Evolutionary conservation across 2,888 invertebrate species (phyloP).

Genomic region (Onthophagus sagittarius): DNA sequence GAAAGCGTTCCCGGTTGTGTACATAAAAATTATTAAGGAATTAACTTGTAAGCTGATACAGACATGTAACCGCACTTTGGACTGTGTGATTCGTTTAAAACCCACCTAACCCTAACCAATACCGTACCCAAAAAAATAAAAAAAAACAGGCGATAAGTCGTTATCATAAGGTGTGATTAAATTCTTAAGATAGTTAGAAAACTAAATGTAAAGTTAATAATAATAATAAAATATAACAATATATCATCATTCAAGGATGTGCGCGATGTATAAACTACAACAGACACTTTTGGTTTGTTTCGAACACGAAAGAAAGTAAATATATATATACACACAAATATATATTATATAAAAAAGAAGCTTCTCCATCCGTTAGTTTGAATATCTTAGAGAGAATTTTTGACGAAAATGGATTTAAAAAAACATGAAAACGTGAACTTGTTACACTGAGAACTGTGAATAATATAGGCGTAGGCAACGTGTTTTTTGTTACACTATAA

Average conservation of each 20-base stretch:
- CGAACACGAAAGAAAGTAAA: not conserved
- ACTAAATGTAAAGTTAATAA: conserved; percentile 41
- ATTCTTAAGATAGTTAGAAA: conserved; percentile 41
- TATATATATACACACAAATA: conserved; percentile 24
- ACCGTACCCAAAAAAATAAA: conserved; percentile 27
- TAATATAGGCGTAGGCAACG: conserved; percentile 28
- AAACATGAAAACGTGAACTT: conserved; percentile 3
- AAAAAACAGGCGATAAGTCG: not conserved
- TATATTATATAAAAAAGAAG: conserved; percentile 24
- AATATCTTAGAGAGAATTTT: conserved; percentile 9
- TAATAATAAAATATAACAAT: conserved; percentile 40
- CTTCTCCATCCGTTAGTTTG: conserved; percentile 24
- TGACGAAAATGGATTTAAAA: not conserved
- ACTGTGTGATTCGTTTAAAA: conserved; percentile 34
- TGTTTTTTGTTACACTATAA: conserved; percentile 27
- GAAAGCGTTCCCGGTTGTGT: conserved; percentile 22
- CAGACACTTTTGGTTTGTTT: conserved; percentile 32
- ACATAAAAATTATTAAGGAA: conserved; percentile 21
- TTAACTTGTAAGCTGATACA: conserved; percentile 14
- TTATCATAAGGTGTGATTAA: conserved; percentile 43
- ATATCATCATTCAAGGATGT: conserved; percentile 33
- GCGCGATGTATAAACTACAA: conserved; percentile 31
- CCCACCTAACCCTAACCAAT: conserved; percentile 27
- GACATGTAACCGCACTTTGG: conserved; percentile 21
- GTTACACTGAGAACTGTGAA: conserved; percentile 29